phyloP scores from a whole-genome alignment of 2,797 vertebrate species.

The Phalanger gymnotis region DNA sequence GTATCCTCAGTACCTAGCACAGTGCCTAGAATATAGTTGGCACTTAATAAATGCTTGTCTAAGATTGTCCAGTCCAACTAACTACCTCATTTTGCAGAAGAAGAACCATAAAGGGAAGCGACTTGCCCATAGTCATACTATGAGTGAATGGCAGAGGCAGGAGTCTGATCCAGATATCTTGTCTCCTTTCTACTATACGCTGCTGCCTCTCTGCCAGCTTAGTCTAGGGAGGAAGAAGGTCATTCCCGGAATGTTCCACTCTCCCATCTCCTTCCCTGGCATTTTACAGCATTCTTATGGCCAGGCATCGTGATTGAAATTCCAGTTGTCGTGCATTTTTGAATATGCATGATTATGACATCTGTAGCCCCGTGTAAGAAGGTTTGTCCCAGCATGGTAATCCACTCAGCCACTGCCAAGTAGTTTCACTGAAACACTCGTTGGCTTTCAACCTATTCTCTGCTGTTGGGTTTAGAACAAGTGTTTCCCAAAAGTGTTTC shows the following conservation, averaged over 20 bases:
- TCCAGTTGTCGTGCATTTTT: constrained; percentile 40
- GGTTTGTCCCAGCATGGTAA: constrained; percentile 56
- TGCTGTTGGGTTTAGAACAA: constrained; percentile 84
- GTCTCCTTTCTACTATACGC: not conserved
- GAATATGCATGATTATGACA: constrained; percentile 57
- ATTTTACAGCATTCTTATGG: constrained; percentile 26
- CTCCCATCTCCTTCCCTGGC: not conserved
- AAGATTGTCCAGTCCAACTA: not conserved
- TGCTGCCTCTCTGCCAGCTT: not conserved
- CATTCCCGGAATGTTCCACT: not conserved
- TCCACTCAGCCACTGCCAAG: constrained; percentile 56
- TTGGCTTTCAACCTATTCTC: constrained; percentile 75
- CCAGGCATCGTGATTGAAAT: not conserved
- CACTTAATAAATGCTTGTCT: not conserved
- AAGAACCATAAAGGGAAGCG: not conserved
- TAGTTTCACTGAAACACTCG: constrained; percentile 74
- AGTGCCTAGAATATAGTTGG: not conserved
- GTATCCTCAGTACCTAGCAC: not conserved
- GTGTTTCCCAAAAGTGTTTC: constrained; percentile 85
- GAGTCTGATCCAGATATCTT: not conserved
- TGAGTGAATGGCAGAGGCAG: not conserved
- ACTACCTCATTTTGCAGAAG: not conserved
- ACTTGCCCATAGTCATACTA: not conserved
- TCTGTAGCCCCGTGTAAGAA: constrained; percentile 50
- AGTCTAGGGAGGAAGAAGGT: not conserved